Evolutionary conservation across 2,797 vertebrate species (phyloP).

Genomic region (Lagorchestes hirsutus): DNA sequence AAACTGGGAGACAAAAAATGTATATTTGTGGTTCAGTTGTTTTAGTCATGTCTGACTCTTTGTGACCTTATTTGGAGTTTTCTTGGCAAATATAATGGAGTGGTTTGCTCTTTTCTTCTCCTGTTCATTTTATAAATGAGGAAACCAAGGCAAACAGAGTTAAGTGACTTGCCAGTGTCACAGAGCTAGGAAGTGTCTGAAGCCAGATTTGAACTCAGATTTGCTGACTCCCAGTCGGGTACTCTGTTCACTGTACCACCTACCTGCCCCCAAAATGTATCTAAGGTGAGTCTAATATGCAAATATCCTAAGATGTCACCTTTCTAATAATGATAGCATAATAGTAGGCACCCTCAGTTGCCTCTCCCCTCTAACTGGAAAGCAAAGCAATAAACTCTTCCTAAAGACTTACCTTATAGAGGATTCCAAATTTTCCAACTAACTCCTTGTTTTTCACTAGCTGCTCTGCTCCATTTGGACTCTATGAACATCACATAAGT

Average conservation of each 20-base stretch:
- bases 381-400: neutral
- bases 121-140: neutral
- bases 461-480: neutral
- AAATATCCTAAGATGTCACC: slow-evolving; percentile 19
- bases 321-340: neutral
- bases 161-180: neutral
- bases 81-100: neutral
- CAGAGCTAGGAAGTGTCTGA: neutral
- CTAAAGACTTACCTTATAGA: neutral
- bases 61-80: neutral
- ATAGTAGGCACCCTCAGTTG: neutral
- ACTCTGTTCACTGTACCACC: neutral
- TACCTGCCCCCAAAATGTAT: neutral
- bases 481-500: neutral
- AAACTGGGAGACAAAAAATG: slow-evolving; percentile 22
- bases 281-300: slow-evolving; percentile 36
- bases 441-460: neutral
- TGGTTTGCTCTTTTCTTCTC: neutral
- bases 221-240: neutral
- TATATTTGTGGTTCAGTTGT: neutral
- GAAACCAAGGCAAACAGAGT: neutral
- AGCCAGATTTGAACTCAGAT: neutral
- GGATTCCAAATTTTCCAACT: neutral
- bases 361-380: neutral
- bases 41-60: neutral